Evolutionary conservation across 2,113 vertebrate species (phyloP), one percentile per base, ranked within the genome.

Genomic region (Neopipo cinnamomea): DNA sequence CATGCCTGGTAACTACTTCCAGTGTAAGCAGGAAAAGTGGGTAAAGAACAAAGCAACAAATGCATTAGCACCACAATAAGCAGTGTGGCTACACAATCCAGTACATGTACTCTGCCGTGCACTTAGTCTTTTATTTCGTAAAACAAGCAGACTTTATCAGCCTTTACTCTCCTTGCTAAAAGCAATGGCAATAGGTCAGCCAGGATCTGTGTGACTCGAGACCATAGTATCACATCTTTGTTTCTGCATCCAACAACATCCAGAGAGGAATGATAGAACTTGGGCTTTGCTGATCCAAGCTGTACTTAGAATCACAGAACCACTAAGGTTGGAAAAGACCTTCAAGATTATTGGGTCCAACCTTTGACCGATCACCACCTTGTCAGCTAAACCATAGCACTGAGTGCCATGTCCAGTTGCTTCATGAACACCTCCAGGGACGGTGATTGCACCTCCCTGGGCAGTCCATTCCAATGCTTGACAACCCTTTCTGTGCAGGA

Each of bases 51-150:
- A 50, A 77, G 25, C n/a, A 68, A 66, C 17, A 71, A 20, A 28
- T n/a, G 21, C 39, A 33, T 63, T 44, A 42, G 16, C n/a, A 47
- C 18, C 30, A 28, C 44, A n/a, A 20, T 13, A 49, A 47, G 28
- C 37, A 71, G 42, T 1, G 1, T 73, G 53, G 37, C 53, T 62
- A 20, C 37, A 28, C 31, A 7, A 53, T 31, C 31, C 21, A 22
- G 47, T 73, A 58, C 1, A 0, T 17, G 39, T 37, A 47, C 47
- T 56, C 18, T 0, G 2, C 24, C 33, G 31, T 63, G 24, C 35
- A 31, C 8, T 58, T 42, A 13, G n/a, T 37, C 31, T 52, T 80
- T 55, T 28, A 37, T 81, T 88, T 42, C 11, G 28, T 16, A 44
- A 49, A 22, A 5, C 24, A 46, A 80, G 6, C 42, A 72, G 58